phyloP scores from a whole-genome alignment of 2,888 invertebrate species.

The Anthrax anthrax region DNA sequence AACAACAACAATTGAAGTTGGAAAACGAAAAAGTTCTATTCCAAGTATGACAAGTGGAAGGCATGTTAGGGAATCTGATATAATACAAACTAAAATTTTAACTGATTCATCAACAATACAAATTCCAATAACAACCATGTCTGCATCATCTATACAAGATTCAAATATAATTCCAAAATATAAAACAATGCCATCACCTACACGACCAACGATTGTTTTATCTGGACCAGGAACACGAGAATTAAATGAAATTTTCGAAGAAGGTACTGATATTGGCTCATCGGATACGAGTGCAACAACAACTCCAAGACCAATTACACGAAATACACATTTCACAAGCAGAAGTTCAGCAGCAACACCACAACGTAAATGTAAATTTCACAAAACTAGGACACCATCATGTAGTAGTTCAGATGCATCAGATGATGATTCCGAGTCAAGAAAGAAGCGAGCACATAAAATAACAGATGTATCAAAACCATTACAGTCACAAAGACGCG shows the following conservation, averaged over 20 bases:
- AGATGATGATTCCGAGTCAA: constrained; percentile 69
- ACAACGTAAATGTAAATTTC: constrained; percentile 51
- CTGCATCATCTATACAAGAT: constrained; percentile 15
- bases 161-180: constrained; percentile 35
- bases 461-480: constrained; percentile 46
- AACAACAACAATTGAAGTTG: not conserved
- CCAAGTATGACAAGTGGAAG: constrained; percentile 5
- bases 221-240: constrained; percentile 27
- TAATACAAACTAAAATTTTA: constrained; percentile 19
- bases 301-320: constrained; percentile 19
- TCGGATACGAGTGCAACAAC: constrained; percentile 15
- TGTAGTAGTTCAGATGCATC: constrained; percentile 92
- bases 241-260: constrained; percentile 55
- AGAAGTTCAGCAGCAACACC: constrained; percentile 13
- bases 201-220: constrained; percentile 23
- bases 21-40: constrained; percentile 11
- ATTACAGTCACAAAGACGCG: constrained; percentile 48
- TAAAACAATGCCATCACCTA: constrained; percentile 45
- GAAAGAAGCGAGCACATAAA: constrained; percentile 67
- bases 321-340: constrained; percentile 17
- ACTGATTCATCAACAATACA: constrained; percentile 41
- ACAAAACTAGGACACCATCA: constrained; percentile 65
- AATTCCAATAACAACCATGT: constrained; percentile 36
- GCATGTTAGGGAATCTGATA: constrained; percentile 2
- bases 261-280: constrained; percentile 35